These are phyloP conservation scores for Calidris pugnax DNA, from an alignment of 2,113 vertebrate species.

Conservation along the genomic window DNA sequence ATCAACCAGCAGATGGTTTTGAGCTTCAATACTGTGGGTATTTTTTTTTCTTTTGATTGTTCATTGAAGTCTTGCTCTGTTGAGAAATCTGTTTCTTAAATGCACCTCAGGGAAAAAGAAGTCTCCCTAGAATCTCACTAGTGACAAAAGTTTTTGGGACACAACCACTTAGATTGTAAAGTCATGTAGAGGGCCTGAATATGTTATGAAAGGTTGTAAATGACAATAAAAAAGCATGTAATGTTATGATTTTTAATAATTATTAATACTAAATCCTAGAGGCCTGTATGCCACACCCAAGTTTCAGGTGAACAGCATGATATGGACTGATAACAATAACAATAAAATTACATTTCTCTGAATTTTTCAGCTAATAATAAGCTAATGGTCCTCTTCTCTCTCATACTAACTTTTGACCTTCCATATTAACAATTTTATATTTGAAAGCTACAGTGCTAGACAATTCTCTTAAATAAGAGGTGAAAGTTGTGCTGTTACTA, in stretches of 20 bases:
- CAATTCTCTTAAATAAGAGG: not conserved
- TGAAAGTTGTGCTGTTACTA: not conserved
- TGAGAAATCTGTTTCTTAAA: not conserved
- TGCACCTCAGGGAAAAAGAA: not conserved
- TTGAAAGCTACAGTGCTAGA: not conserved
- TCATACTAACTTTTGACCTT: not conserved
- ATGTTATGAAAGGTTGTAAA: not conserved
- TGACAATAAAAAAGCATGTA: not conserved
- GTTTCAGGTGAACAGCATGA: not conserved
- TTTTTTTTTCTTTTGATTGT: not conserved
- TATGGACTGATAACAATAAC: not conserved
- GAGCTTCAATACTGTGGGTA: not conserved
- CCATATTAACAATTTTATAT: not conserved
- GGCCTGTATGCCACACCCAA: not conserved
- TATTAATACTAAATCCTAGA: not conserved
- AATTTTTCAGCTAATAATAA: not conserved
- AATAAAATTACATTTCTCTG: not conserved
- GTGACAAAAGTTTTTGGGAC: not conserved
- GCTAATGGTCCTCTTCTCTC: not conserved
- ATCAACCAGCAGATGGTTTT: not conserved
- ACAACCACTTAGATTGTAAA: not conserved
- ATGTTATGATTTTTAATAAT: not conserved
- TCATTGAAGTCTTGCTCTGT: not conserved
- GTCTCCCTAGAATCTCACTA: not conserved
- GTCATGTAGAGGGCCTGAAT: not conserved